These are phyloP conservation scores for Dryobota labecula DNA, from an alignment of 2,888 invertebrate species.

Conservation along the genomic window DNA sequence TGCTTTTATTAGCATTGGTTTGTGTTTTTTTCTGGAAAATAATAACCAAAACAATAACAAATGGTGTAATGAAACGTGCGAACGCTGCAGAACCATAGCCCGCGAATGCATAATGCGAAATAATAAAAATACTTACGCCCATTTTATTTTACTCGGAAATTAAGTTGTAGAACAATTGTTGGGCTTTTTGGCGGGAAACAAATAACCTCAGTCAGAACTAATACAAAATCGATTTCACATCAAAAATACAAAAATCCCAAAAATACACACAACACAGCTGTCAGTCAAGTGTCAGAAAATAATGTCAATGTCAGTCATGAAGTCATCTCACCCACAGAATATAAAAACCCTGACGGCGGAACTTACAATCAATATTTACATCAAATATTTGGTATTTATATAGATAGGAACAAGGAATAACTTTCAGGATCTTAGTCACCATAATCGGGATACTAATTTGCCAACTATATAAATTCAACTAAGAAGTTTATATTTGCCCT, in stretches of 20 bases:
- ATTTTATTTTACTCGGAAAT: slow-evolving; percentile 56
- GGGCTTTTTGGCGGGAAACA: not conserved
- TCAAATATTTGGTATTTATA: too few species aligned
- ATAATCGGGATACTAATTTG: too few species aligned
- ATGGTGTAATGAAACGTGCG: slow-evolving; percentile 3
- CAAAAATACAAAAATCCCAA: slow-evolving; percentile 4
- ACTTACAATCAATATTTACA: too few species aligned
- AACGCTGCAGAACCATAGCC: not conserved
- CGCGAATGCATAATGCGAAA: slow-evolving; percentile 8
- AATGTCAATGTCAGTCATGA: slow-evolving; percentile 15
- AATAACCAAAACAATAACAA: slow-evolving; percentile 17
- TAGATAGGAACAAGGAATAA: too few species aligned
- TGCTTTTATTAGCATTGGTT: slow-evolving; percentile 87
- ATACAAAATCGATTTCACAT: not conserved
- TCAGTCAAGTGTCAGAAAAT: slow-evolving; percentile 16
- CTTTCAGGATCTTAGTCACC: too few species aligned
- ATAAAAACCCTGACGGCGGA: too few species aligned
- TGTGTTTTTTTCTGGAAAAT: slow-evolving; percentile 87
- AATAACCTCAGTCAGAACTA: not conserved
- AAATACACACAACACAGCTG: slow-evolving; percentile 6
- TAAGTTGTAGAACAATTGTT: not conserved
- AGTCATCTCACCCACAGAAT: not conserved
- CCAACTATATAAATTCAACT: too few species aligned
- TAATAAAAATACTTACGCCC: slow-evolving; percentile 71
- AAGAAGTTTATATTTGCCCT: too few species aligned